Conservation (phyloP, 1,140 invertebrate genomes). For the Proales similis region DNA sequence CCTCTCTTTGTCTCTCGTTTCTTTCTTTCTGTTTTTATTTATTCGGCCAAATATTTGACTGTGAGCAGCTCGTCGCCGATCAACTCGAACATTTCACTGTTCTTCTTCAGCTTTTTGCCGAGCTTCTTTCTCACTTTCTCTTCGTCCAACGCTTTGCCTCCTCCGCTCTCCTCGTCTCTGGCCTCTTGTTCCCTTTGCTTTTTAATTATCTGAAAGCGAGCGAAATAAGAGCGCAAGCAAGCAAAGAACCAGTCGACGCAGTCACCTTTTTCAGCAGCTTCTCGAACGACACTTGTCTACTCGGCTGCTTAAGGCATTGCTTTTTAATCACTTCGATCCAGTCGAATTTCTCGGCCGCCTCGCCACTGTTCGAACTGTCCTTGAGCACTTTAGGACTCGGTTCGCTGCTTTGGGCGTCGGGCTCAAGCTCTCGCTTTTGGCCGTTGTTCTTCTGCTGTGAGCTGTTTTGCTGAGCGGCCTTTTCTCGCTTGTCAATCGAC, state of each 20-base stretch:
- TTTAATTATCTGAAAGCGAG: too few relatives aligned
- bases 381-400: background rate
- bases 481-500: slow-evolving; percentile 15
- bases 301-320: slow-evolving; percentile 1
- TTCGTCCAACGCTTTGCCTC: background rate
- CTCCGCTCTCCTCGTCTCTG: background rate
- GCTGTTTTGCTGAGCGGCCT: background rate
- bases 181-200: slow-evolving; percentile 17
- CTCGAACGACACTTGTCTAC: background rate
- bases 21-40: slow-evolving; percentile 17
- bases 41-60: background rate
- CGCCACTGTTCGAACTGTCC: background rate
- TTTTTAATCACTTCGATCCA: slow-evolving; percentile 23
- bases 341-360: background rate
- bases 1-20: background rate
- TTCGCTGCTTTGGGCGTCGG: background rate
- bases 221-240: too few relatives aligned
- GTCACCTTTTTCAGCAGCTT: slow-evolving; percentile 33
- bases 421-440: slow-evolving; percentile 28
- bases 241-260: too few relatives aligned
- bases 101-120: slow-evolving; percentile 37
- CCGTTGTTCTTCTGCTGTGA: background rate
- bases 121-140: slow-evolving; percentile 32
- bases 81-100: background rate
- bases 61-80: background rate